Percentiles rank a stretch among this genome's conserved stretches.
Evolutionary conservation across 2,888 invertebrate genomes (phyloP).

Genomic region (Lasioglossum malachurum): DNA sequence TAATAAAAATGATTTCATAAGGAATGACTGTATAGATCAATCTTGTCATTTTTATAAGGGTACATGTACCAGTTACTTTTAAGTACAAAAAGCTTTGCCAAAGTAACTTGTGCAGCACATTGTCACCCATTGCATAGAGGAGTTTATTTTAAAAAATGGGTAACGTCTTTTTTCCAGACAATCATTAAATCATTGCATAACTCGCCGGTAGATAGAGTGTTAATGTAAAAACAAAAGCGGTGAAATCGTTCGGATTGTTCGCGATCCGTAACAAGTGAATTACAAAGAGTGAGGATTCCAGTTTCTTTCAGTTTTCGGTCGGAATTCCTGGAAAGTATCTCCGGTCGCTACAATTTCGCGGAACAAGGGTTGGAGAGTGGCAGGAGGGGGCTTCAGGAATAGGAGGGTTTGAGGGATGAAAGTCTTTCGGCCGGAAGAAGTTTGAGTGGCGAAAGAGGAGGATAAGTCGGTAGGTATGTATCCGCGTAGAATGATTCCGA

Average conservation of each 20-base stretch:
- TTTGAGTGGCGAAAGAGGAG: constrained; percentile 7
- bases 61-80: too few species aligned
- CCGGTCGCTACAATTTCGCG: not conserved
- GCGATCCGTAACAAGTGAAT: not conserved
- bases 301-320: not conserved
- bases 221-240: not conserved
- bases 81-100: too few species aligned
- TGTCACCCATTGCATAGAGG: too few species aligned
- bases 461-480: constrained; percentile 13
- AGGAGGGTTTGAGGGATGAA: not conserved
- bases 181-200: not conserved
- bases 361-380: not conserved
- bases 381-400: not conserved
- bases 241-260: not conserved
- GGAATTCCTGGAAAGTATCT: not conserved
- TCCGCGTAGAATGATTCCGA: constrained; percentile 42
- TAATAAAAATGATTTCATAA: too few species aligned
- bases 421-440: constrained; percentile 26
- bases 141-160: too few species aligned
- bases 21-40: too few species aligned
- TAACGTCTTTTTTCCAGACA: too few species aligned
- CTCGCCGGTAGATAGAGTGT: not conserved
- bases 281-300: not conserved
- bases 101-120: too few species aligned
- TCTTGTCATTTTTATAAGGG: too few species aligned